Percentiles rank a stretch among this genome's conserved stretches.
Evolutionary conservation across 2,113 vertebrate genomes (phyloP).

Genomic region (Callithrix jacchus): DNA sequence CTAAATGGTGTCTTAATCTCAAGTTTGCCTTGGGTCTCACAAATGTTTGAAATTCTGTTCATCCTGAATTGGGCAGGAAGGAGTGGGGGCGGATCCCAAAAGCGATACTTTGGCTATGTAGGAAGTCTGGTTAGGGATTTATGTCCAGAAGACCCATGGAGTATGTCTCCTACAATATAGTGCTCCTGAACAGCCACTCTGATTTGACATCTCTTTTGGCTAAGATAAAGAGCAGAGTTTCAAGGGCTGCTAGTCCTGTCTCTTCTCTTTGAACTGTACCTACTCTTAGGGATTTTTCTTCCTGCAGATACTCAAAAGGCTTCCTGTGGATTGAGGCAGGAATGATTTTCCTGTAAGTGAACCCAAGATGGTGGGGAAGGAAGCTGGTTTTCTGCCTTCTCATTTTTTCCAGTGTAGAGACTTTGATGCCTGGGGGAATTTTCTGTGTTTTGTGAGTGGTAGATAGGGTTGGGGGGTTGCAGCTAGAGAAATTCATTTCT

Average conservation of each 20-base stretch:
- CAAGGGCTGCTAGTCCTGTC: not conserved
- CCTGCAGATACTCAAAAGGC: not conserved
- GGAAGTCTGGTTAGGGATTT: not conserved
- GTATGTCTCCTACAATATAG: not conserved
- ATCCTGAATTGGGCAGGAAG: not conserved
- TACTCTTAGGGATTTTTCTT: not conserved
- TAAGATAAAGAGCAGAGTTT: not conserved
- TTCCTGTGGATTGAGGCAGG: not conserved
- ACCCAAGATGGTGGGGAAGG: not conserved
- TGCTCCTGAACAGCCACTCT: not conserved
- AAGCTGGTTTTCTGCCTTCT: too few species aligned
- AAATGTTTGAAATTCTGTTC: not conserved
- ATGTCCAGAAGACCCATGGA: too few species aligned
- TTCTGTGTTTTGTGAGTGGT: too few species aligned
- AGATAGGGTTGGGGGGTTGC: too few species aligned
- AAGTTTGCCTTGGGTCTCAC: not conserved
- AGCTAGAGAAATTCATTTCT: too few species aligned
- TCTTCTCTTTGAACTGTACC: not conserved
- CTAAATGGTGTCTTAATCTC: not conserved
- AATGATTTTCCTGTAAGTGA: not conserved
- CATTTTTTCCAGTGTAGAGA: too few species aligned
- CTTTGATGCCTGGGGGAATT: too few species aligned
- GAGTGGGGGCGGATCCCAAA: not conserved
- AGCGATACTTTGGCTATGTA: not conserved
- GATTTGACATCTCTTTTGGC: not conserved